Evolutionary conservation across 2,113 vertebrate species (phyloP).

Genomic region (Poecilia latipinna): DNA sequence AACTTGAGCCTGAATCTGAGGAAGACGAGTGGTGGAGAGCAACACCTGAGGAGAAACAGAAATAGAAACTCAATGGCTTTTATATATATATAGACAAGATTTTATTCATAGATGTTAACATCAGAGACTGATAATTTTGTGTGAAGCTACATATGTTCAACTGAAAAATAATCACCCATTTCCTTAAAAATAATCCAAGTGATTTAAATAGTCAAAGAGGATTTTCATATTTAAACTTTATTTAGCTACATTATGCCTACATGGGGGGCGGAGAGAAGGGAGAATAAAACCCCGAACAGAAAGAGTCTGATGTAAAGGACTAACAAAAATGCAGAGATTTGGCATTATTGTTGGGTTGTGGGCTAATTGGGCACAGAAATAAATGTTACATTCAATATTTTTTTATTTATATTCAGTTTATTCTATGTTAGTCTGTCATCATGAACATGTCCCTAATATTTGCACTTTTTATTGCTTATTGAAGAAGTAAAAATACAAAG

Average conservation of each 20-base stretch:
- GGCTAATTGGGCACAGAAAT: background rate
- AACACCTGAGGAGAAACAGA: conserved; percentile 48
- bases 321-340: background rate
- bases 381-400: no score
- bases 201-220: background rate
- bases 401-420: no score
- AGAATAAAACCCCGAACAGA: background rate
- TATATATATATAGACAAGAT: no score
- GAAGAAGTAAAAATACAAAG: no score
- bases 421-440: no score
- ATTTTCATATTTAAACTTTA: background rate
- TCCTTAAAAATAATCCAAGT: background rate
- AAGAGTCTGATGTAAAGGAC: background rate
- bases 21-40: conserved; percentile 48
- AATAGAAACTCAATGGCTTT: background rate
- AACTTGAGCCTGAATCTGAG: conserved; percentile 49
- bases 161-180: no score
- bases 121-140: no score
- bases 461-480: no score
- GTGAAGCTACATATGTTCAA: no score
- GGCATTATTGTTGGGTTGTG: background rate
- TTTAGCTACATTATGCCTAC: background rate
- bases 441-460: no score
- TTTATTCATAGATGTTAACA: no score
- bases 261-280: background rate